Percentiles rank a stretch among this genome's conserved stretches.
phyloP scores from a whole-genome alignment of 1,140 invertebrate species.

The Drosophila baimaii region DNA sequence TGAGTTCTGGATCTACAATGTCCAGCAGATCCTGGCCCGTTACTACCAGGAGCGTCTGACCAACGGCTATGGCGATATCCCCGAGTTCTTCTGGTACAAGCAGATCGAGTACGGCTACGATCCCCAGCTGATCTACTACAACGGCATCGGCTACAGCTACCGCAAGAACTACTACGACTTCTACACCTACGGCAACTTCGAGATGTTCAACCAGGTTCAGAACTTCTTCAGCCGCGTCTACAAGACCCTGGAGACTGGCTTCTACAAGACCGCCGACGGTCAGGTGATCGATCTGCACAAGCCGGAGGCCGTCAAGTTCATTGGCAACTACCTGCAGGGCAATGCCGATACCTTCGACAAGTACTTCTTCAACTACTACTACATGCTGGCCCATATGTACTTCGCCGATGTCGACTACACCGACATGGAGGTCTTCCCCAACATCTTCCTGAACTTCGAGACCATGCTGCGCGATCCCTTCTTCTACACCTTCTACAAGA shows the following conservation, averaged over 20 bases:
- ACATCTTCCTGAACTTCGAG: slow-evolving; percentile 85
- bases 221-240: slow-evolving; percentile 87
- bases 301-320: slow-evolving; percentile 86
- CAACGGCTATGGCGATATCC: slow-evolving; percentile 87
- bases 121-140: slow-evolving; percentile 87
- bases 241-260: slow-evolving; percentile 87
- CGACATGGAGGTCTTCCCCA: slow-evolving; percentile 72
- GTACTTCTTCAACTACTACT: slow-evolving; percentile 86
- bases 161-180: slow-evolving; percentile 84
- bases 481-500: slow-evolving; percentile 88
- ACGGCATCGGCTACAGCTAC: slow-evolving; percentile 88
- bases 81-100: slow-evolving; percentile 86
- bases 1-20: slow-evolving; percentile 87
- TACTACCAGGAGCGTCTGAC: slow-evolving; percentile 89
- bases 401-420: slow-evolving; percentile 77
- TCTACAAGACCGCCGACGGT: slow-evolving; percentile 84
- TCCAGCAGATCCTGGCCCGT: slow-evolving; percentile 87
- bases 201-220: slow-evolving; percentile 62
- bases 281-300: slow-evolving; percentile 85
- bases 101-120: slow-evolving; percentile 87
- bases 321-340: slow-evolving; percentile 89
- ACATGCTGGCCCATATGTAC: slow-evolving; percentile 85
- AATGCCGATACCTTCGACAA: slow-evolving; percentile 88
- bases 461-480: slow-evolving; percentile 88
- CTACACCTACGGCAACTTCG: slow-evolving; percentile 69